Percentiles rank a stretch among this genome's conserved stretches.
Evolutionary conservation across 1,140 invertebrate genomes (phyloP).

Genomic region (Zaprionus camerounensis): DNA sequence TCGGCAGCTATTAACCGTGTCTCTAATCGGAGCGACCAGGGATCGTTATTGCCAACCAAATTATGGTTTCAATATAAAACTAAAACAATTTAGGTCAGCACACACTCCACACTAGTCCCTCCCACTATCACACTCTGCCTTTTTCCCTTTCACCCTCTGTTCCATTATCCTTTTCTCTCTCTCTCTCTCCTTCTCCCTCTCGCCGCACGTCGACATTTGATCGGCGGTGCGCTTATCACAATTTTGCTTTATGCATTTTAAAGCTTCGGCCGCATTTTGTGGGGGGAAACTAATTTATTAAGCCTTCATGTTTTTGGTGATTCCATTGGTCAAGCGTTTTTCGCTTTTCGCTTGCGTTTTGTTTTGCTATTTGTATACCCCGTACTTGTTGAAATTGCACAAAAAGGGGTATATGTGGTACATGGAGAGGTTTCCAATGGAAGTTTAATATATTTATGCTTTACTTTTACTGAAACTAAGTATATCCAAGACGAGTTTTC

Average conservation of each 20-base stretch:
- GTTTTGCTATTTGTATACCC: neutral
- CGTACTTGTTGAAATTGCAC: neutral
- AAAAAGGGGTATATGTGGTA: neutral
- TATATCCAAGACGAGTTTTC: too few species aligned
- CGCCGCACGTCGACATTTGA: neutral
- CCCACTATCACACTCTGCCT: neutral
- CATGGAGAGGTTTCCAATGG: neutral
- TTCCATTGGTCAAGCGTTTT: slow-evolving; percentile 43
- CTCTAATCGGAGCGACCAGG: neutral
- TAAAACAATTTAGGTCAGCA: slow-evolving; percentile 15
- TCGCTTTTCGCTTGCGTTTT: slow-evolving; percentile 12
- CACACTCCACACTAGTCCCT: neutral
- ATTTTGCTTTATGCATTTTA: slow-evolving; percentile 35
- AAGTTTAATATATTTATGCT: neutral
- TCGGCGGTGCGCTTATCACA: slow-evolving; percentile 7
- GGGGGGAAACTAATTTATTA: slow-evolving; percentile 50
- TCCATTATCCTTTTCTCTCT: neutral
- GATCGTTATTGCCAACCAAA: slow-evolving; percentile 13
- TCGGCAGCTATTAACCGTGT: neutral
- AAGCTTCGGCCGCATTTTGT: slow-evolving; percentile 32
- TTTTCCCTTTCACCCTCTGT: neutral
- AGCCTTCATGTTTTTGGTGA: slow-evolving; percentile 43
- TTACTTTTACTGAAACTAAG: too few species aligned
- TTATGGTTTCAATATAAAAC: slow-evolving; percentile 31
- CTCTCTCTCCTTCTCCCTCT: neutral